A percentile compares a stretch with the other conserved stretches of the same genome.
These are phyloP conservation scores for Pica pica DNA, from an alignment of 2,113 vertebrate genomes.

Conservation along the genomic window DNA sequence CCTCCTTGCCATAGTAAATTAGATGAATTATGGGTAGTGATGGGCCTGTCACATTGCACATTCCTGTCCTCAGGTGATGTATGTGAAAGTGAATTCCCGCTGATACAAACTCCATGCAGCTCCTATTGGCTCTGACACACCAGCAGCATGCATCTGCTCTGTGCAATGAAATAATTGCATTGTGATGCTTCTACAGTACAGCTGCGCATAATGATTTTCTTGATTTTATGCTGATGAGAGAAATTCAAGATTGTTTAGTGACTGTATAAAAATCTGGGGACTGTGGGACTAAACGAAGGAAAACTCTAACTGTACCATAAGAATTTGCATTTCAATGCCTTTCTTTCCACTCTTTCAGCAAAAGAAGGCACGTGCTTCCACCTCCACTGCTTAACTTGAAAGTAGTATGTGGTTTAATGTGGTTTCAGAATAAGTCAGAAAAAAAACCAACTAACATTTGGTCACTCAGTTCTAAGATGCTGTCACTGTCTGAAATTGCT, in stretches of 20 bases:
- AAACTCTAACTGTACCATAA: not conserved
- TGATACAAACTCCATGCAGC: not conserved
- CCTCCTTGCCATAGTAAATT: not conserved
- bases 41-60: conserved; percentile 10
- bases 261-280: not conserved
- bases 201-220: not conserved
- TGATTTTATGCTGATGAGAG: not conserved
- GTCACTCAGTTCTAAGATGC: not conserved
- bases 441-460: not conserved
- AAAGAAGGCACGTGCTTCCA: not conserved
- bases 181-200: not conserved
- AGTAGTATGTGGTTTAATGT: not conserved
- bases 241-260: not conserved
- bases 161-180: not conserved
- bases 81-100: not conserved
- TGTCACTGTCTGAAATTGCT: not conserved
- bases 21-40: conserved; percentile 32
- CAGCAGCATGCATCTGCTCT: conserved; percentile 26
- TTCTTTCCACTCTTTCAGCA: not conserved
- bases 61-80: conserved; percentile 13
- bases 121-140: not conserved
- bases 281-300: not conserved
- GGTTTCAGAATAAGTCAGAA: not conserved
- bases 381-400: not conserved
- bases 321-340: conserved; percentile 11